A percentile compares a stretch with the other conserved stretches of the same genome.
Evolutionary conservation across 2,113 vertebrate species (phyloP).

Genomic region (Rattus norvegicus): GRCr8 NC_086023.1:77822001-77822500

Average conservation of each 20-base stretch:
- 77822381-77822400: not conserved
- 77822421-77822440: not conserved
- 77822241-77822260: not conserved
- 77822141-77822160: not conserved
- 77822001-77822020: not conserved
- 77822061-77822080: not conserved
- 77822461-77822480: not conserved
- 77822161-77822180: not conserved
- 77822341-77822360: too few relatives aligned
- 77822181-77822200: too few relatives aligned
- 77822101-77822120: not conserved
- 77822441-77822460: not conserved
- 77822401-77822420: not conserved
- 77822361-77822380: not conserved
- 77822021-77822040: not conserved
- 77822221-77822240: not conserved
- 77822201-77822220: not conserved
- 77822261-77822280: not conserved
- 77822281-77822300: not conserved
- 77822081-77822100: not conserved
- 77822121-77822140: not conserved
- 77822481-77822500: not conserved
- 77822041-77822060: not conserved
- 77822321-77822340: not conserved
- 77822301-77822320: not conserved